Percentiles rank a stretch among this genome's conserved stretches.
These are phyloP conservation scores for Sitta europaea DNA, from an alignment of 2,113 vertebrate species.

Conservation along the genomic window DNA sequence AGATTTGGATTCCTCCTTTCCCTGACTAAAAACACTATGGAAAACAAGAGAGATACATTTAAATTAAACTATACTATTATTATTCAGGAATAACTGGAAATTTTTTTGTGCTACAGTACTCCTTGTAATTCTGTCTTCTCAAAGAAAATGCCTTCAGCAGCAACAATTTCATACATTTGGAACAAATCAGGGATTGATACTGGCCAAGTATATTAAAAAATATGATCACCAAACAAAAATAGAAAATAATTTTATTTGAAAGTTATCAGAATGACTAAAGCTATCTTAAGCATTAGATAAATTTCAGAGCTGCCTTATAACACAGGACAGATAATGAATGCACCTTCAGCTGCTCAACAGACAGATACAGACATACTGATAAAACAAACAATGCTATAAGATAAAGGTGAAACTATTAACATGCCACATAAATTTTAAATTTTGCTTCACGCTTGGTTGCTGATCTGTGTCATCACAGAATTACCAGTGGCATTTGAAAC, in stretches of 20 bases:
- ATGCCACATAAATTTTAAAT: slow-evolving; percentile 59
- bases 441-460: slow-evolving; percentile 4
- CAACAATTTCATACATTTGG: background rate
- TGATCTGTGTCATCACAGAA: slow-evolving; percentile 5
- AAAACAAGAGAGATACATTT: background rate
- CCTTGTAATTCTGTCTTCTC: background rate
- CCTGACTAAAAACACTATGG: background rate
- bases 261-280: background rate
- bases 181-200: background rate
- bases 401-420: slow-evolving; percentile 25
- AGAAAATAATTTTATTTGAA: background rate
- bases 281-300: background rate
- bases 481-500: slow-evolving; percentile 32
- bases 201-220: background rate
- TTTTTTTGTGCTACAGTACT: background rate
- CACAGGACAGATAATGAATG: background rate
- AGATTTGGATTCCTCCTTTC: background rate
- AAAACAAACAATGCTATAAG: background rate
- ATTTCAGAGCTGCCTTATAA: background rate
- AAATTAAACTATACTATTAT: background rate
- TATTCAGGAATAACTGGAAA: background rate
- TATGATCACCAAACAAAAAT: background rate
- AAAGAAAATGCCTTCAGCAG: background rate
- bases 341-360: background rate
- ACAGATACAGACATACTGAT: background rate